Evolutionary conservation across 2,888 invertebrate species (phyloP).

Genomic region (Scaptomyza parva): DNA sequence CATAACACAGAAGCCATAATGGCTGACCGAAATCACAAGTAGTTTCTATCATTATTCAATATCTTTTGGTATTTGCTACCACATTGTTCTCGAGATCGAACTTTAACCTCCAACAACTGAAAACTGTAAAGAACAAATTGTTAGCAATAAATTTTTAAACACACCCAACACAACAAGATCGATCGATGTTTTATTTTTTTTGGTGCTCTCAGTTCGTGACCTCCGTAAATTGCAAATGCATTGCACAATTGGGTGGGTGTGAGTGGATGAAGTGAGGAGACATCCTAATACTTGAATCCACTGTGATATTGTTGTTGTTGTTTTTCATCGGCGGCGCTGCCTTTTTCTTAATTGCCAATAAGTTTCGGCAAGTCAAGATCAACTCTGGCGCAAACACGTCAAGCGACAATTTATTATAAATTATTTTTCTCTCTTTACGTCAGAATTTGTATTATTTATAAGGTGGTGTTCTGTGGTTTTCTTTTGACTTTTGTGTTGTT

Average conservation of each 20-base stretch:
- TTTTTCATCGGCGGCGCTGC: slow-evolving; percentile 13
- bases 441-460: slow-evolving; percentile 27
- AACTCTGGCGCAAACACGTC: slow-evolving; percentile 56
- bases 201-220: slow-evolving; percentile 45
- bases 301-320: slow-evolving; percentile 1
- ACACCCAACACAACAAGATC: slow-evolving; percentile 41
- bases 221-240: slow-evolving; percentile 50
- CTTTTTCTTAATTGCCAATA: slow-evolving; percentile 65
- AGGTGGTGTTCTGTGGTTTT: slow-evolving; percentile 36
- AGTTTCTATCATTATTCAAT: slow-evolving; percentile 7
- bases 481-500: slow-evolving; percentile 46
- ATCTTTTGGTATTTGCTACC: slow-evolving; percentile 19
- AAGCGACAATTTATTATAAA: slow-evolving; percentile 76
- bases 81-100: slow-evolving; percentile 21
- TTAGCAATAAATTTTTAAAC: slow-evolving; percentile 42
- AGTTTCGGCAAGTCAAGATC: slow-evolving; percentile 59
- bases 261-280: not conserved
- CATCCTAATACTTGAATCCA: slow-evolving; percentile 11
- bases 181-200: slow-evolving; percentile 25
- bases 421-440: slow-evolving; percentile 32
- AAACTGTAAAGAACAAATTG: slow-evolving; percentile 40
- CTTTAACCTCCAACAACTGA: slow-evolving; percentile 20
- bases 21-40: not conserved
- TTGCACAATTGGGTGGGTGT: not conserved
- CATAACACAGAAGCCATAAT: slow-evolving; percentile 1